Percentiles rank a stretch among this genome's conserved stretches.
These are phyloP conservation scores for Nasonovia ribisnigri DNA, from an alignment of 2,888 invertebrate species.

Conservation along the genomic window DNA sequence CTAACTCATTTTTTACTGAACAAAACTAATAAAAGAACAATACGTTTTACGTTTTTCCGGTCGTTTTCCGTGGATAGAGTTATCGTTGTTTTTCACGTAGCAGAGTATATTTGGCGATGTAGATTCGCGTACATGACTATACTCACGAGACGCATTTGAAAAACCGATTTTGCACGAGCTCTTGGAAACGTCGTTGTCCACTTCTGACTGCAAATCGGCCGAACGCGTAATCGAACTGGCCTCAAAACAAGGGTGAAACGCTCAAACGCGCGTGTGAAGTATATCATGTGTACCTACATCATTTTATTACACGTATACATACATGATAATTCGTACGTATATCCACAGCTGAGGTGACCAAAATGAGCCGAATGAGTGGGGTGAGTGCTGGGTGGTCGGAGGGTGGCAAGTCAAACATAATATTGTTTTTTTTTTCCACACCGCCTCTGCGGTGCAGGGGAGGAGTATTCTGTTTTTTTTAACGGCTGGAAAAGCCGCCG, in stretches of 20 bases:
- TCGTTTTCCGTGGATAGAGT: too few species aligned
- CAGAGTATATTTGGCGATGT: background rate
- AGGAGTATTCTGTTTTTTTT: background rate
- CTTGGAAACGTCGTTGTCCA: background rate
- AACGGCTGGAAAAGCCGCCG: background rate
- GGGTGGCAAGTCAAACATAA: background rate
- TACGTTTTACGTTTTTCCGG: too few species aligned
- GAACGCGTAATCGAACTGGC: background rate
- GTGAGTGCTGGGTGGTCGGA: accelerated
- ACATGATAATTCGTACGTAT: too few species aligned
- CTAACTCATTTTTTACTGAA: background rate
- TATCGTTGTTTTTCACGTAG: background rate
- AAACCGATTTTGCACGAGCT: background rate
- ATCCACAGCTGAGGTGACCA: background rate
- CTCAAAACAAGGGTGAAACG: background rate
- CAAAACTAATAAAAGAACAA: background rate
- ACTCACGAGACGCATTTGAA: background rate
- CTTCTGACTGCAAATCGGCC: background rate
- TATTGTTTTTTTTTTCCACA: background rate
- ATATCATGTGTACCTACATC: too few species aligned
- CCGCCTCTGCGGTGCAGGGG: too few species aligned
- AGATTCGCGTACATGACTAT: background rate
- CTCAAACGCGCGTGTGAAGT: background rate
- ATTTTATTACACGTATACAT: too few species aligned
- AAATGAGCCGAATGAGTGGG: background rate